Evolutionary conservation across 2,888 invertebrate genomes (phyloP).

Genomic region (Gymnoscelis rufifasciata): DNA sequence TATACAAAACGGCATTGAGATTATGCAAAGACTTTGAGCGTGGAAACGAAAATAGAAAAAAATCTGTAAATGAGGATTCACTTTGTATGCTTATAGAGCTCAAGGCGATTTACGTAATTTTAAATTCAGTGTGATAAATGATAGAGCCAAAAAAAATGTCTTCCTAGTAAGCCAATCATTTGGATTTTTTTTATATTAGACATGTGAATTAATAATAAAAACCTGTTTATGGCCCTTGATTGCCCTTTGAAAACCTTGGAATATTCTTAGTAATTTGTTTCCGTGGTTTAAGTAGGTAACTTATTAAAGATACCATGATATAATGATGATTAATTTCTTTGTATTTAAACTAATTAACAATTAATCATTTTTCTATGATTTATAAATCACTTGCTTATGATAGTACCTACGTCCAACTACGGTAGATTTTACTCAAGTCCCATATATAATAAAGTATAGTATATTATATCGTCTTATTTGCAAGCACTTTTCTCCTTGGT

Average conservation of each 20-base stretch:
- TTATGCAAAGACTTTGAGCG: neutral
- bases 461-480: no score
- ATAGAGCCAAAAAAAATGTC: conserved; percentile 20
- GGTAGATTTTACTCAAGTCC: no score
- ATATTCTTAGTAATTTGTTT: conserved; percentile 16
- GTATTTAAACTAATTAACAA: neutral
- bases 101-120: conserved; percentile 29
- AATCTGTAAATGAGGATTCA: conserved; percentile 1
- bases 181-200: conserved; percentile 21
- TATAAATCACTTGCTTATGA: no score
- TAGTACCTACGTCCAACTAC: no score
- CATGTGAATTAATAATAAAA: conserved; percentile 18
- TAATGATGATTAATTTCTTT: neutral
- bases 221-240: conserved; percentile 40
- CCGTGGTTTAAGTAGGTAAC: conserved; percentile 21
- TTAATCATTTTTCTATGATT: no score
- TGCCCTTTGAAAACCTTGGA: conserved; percentile 34
- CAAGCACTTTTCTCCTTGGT: no score
- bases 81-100: conserved; percentile 2
- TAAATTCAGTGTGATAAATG: conserved; percentile 22
- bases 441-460: no score
- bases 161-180: conserved; percentile 25
- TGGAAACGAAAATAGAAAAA: conserved; percentile 12
- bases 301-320: neutral
- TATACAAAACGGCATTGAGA: conserved; percentile 2